Percentiles rank a stretch among this genome's conserved stretches.
Conservation (phyloP, 1,140 invertebrate genomes). For the Luehdorfia chinensis region DNA sequence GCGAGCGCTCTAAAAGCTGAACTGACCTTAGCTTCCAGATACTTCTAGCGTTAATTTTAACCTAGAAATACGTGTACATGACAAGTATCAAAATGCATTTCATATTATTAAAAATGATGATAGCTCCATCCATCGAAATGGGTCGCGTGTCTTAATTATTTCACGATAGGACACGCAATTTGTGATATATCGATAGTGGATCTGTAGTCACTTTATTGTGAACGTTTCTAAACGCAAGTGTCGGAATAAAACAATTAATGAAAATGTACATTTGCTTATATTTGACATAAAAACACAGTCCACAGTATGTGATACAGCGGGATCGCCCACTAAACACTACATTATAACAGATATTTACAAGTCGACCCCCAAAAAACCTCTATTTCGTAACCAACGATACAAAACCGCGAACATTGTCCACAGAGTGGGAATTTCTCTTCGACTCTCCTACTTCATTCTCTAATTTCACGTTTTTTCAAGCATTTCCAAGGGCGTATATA, state of each 20-base stretch:
- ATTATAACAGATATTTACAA: conserved; percentile 52
- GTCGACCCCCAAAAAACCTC: background rate
- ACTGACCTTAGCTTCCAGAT: conserved; percentile 41
- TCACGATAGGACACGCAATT: too few relatives aligned
- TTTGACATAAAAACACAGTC: conserved; percentile 69
- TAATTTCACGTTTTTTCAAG: too few relatives aligned
- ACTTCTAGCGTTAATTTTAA: conserved; percentile 19
- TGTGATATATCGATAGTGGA: too few relatives aligned
- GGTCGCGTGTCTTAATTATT: too few relatives aligned
- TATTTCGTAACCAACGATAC: background rate
- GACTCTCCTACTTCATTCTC: too few relatives aligned
- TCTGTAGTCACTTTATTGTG: too few relatives aligned
- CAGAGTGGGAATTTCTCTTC: background rate
- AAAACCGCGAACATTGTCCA: background rate
- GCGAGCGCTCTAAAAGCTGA: conserved; percentile 22
- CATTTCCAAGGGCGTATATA: too few relatives aligned
- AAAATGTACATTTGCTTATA: conserved; percentile 68
- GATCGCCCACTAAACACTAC: conserved; percentile 23
- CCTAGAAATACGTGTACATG: too few relatives aligned
- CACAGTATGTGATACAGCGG: conserved; percentile 45
- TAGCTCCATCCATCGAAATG: too few relatives aligned
- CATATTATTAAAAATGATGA: too few relatives aligned
- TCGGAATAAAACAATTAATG: conserved; percentile 64
- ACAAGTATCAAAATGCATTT: too few relatives aligned
- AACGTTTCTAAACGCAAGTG: too few relatives aligned